Base-by-base conservation (phyloP, 2,888 invertebrate genomes). In the Euproctis similis region DNA sequence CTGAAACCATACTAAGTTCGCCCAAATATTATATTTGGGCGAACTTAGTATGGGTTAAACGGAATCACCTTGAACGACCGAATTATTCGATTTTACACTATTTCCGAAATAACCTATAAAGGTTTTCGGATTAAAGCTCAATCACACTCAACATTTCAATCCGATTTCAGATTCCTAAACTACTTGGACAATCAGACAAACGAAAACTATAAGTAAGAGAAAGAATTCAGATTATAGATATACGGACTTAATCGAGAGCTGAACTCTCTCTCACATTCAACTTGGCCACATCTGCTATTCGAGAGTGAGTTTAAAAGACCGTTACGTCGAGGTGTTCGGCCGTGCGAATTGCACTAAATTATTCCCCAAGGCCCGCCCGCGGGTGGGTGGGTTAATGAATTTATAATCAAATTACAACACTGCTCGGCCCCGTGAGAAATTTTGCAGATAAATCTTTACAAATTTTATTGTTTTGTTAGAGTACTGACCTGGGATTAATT, bases 401-500 rank as follows among this genome's bases (percentile, higher is more conserved):
- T 85, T 84, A 84, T 85, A 84, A 85, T 82, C 74, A 73, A 80
- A 80, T 85, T 80, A 78, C 73, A 67, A 39, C 51, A 50, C 54
- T 57, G 63, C 63, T 62, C 59, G 59, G 56, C 57, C 70, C 69
- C 68, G 63, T 66, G 75, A 72, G 76, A 74, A 75, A 78, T 77
- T 76, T 71, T 60, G 60, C 62, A 64, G 64, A 72, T 75, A 76
- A 77, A 77, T 76, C 74, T 71, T 73, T 61, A 61, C 53, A 53
- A n/a, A 41, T 55, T 53, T 64, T 70, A 67, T 57, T 54, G 50
- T 63, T 66, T 53, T 45, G 39, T 47, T 37, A 28, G 13, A 36
- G 12, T 36, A 32, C 24, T 39, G 34, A 40, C 34, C 26, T 4
- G 12, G 19, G 5, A 1, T 22, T 6, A 12, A 3, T 10, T 22